Conservation (phyloP, 1,140 invertebrate genomes). For the Hylaeus volcanicus region DNA sequence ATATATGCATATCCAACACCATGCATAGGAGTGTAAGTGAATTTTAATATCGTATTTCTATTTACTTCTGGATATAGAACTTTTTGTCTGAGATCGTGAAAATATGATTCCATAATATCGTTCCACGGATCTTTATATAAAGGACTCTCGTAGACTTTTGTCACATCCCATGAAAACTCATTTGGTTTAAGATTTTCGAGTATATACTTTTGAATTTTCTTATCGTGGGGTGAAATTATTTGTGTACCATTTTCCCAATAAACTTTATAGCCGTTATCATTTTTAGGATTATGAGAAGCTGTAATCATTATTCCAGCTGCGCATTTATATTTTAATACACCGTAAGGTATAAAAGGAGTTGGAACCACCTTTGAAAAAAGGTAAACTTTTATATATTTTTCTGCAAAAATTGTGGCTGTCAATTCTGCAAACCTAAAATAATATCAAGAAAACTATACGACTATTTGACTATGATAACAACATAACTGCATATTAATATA, state of each 20-base stretch:
- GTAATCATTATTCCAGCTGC: constrained; percentile 97
- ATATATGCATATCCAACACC: constrained; percentile 95
- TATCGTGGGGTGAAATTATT: constrained; percentile 96
- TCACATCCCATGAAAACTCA: constrained; percentile 85
- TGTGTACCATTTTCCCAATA: constrained; percentile 98
- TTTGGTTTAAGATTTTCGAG: constrained; percentile 88
- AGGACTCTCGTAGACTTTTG: constrained; percentile 75
- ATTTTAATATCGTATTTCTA: constrained; percentile 83
- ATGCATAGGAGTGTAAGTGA: constrained; percentile 98
- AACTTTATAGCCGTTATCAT: constrained; percentile 99
- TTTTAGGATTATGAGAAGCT: constrained; percentile 99
- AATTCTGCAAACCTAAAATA: constrained; percentile 93
- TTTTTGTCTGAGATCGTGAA: constrained; percentile 82
- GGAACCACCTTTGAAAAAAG: constrained; percentile 91
- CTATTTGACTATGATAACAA: constrained; percentile 8
- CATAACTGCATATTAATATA: background rate
- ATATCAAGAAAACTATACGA: background rate
- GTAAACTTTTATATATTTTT: constrained; percentile 89
- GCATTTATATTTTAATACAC: constrained; percentile 86
- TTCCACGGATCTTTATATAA: constrained; percentile 82
- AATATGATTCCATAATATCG: constrained; percentile 86
- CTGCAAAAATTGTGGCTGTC: constrained; percentile 91
- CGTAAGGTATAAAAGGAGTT: constrained; percentile 96
- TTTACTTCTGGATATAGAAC: constrained; percentile 84
- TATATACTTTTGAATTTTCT: constrained; percentile 91